Evolutionary conservation across 2,888 invertebrate genomes (phyloP).

Genomic region (Osmoderma eremita): DNA sequence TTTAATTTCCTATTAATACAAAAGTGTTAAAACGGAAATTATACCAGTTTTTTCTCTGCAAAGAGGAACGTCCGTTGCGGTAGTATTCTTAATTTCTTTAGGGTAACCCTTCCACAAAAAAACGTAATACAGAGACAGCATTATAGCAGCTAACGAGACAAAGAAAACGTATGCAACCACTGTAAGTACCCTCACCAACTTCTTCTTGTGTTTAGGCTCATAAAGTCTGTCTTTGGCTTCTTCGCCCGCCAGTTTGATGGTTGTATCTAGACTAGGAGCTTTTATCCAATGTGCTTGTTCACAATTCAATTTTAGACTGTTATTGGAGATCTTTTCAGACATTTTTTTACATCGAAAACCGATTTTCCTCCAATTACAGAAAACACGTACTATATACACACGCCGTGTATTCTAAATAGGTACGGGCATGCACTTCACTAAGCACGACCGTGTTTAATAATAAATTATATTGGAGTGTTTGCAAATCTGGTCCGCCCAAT

Average conservation of each 20-base stretch:
- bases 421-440: conserved; percentile 25
- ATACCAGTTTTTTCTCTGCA: conserved; percentile 25
- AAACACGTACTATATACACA: conserved; percentile 19
- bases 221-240: conserved; percentile 77
- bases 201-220: conserved; percentile 86
- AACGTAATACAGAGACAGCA: conserved; percentile 92
- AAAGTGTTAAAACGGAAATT: not conserved
- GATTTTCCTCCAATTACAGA: conserved; percentile 19
- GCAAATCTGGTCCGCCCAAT: conserved; percentile 29
- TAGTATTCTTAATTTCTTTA: conserved; percentile 52
- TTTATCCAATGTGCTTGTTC: conserved; percentile 52
- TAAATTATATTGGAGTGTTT: conserved; percentile 36
- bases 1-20: too few relatives aligned
- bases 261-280: conserved; percentile 64
- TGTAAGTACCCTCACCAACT: conserved; percentile 89
- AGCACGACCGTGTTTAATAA: conserved; percentile 31
- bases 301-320: conserved; percentile 65
- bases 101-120: conserved; percentile 90
- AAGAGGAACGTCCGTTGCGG: conserved; percentile 9
- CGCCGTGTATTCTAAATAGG: conserved; percentile 15
- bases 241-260: conserved; percentile 74
- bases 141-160: conserved; percentile 92
- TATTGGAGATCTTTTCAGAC: conserved; percentile 70
- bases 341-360: conserved; percentile 57
- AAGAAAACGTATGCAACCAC: conserved; percentile 94